A percentile compares a stretch with the other conserved stretches of the same genome.
Conservation (phyloP, 2,797 vertebrate genomes). For the Nannoperca obscura region DNA sequence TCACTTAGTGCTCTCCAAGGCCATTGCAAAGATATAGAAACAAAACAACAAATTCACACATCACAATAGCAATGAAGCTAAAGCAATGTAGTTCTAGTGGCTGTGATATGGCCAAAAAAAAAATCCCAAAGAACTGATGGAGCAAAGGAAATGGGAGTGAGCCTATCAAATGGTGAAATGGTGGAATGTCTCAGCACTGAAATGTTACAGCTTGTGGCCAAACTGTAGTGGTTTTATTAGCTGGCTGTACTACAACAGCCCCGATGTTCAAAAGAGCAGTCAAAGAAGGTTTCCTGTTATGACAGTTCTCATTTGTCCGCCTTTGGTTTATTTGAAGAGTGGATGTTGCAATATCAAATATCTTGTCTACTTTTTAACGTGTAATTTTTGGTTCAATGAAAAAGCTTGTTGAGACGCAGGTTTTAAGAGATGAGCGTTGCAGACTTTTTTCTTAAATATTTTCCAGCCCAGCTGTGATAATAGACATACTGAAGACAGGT, state of each 20-base stretch:
- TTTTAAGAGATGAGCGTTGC: neutral
- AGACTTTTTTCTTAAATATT: neutral
- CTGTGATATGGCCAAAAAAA: neutral
- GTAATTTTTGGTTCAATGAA: conserved; percentile 13
- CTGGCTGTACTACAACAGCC: conserved; percentile 4
- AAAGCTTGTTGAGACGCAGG: neutral
- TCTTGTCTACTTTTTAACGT: conserved; percentile 11
- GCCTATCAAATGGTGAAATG: conserved; percentile 28
- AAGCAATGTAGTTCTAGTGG: neutral
- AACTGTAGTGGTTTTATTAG: conserved; percentile 28
- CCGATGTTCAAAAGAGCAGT: conserved; percentile 7
- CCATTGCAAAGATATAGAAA: neutral
- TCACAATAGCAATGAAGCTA: neutral
- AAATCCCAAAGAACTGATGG: neutral
- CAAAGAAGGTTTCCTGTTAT: conserved; percentile 36
- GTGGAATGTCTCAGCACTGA: conserved; percentile 32
- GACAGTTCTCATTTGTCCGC: neutral
- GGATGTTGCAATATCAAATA: conserved; percentile 32
- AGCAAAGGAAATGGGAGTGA: conserved; percentile 9
- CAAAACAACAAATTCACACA: neutral
- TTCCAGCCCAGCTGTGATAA: conserved; percentile 5
- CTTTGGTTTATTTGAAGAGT: conserved; percentile 13
- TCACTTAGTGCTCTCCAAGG: neutral
- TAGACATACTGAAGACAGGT: neutral
- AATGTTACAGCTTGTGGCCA: conserved; percentile 22